Percentiles rank a stretch among this genome's conserved stretches.
Conservation (phyloP, 2,797 vertebrate genomes). For the Spondyliosoma cantharus region DNA sequence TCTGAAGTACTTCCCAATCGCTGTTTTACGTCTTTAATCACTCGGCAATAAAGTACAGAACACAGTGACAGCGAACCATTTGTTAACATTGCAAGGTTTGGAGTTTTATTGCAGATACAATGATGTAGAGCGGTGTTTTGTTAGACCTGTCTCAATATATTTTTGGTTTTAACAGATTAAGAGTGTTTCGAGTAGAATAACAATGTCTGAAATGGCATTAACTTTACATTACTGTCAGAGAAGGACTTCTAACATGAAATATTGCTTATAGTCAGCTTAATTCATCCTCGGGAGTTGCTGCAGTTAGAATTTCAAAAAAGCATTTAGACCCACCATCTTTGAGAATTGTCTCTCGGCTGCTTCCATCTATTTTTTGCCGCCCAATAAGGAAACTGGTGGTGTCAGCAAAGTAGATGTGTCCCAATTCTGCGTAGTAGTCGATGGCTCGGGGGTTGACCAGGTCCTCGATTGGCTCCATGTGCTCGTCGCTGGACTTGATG, state of each 20-base stretch:
- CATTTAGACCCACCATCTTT: conserved; percentile 89
- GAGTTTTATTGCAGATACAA: not conserved
- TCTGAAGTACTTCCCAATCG: not conserved
- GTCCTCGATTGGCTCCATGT: conserved; percentile 96
- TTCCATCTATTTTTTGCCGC: conserved; percentile 95
- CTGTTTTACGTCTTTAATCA: not conserved
- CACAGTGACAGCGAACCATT: not conserved
- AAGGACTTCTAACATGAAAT: not conserved
- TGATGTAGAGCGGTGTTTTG: too few relatives aligned
- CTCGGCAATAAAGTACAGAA: not conserved
- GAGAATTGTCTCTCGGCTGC: conserved; percentile 92
- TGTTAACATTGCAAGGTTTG: not conserved
- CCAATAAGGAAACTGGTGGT: conserved; percentile 99
- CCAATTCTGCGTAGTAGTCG: conserved; percentile 94
- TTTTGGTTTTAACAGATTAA: not conserved
- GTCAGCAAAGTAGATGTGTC: conserved; percentile 97
- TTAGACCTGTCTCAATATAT: too few relatives aligned
- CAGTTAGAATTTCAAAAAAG: not conserved
- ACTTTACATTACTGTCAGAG: not conserved
- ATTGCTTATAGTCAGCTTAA: not conserved
- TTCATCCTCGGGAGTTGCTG: not conserved
- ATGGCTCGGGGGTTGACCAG: conserved; percentile 96
- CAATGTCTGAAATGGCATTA: not conserved
- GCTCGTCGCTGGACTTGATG: conserved; percentile 93
- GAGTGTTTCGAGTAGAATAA: not conserved